Evolutionary conservation across 2,797 vertebrate genomes (phyloP).

Genomic region (Esox lucius): DNA sequence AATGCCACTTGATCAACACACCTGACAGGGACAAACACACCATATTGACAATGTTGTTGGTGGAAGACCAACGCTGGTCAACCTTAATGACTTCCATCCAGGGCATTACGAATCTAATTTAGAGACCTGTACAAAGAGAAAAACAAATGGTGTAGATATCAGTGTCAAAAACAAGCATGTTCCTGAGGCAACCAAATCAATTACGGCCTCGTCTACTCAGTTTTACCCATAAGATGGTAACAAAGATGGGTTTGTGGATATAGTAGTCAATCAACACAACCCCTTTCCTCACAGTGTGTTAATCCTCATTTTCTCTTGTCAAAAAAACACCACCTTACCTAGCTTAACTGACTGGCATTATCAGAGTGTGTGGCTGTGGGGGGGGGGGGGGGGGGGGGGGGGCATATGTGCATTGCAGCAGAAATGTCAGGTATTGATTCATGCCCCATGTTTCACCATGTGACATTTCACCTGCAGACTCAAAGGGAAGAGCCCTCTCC

Average conservation of each 20-base stretch:
- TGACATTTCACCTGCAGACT: constrained; percentile 1
- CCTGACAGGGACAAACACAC: not conserved
- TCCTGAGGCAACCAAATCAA: not conserved
- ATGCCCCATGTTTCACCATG: constrained; percentile 2
- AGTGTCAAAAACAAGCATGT: not conserved
- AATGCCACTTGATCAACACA: not conserved
- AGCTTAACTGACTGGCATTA: no score
- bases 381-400: not conserved
- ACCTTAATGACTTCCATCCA: not conserved
- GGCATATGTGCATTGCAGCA: not conserved
- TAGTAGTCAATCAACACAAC: not conserved
- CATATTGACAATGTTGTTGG: not conserved
- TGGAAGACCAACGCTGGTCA: not conserved
- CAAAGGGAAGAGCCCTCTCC: not conserved
- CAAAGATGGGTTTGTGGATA: not conserved
- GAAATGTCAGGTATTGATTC: constrained; percentile 2
- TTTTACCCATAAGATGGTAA: not conserved
- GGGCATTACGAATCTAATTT: not conserved
- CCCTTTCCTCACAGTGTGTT: not conserved
- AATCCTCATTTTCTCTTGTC: not conserved
- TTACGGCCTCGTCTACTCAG: not conserved
- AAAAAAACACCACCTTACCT: not conserved
- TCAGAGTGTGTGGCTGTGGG: not conserved
- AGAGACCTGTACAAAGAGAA: not conserved
- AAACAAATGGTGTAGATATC: not conserved